Evolutionary conservation across 2,797 vertebrate genomes (phyloP).

Genomic region (Oryzias dopingdopingensis): DNA sequence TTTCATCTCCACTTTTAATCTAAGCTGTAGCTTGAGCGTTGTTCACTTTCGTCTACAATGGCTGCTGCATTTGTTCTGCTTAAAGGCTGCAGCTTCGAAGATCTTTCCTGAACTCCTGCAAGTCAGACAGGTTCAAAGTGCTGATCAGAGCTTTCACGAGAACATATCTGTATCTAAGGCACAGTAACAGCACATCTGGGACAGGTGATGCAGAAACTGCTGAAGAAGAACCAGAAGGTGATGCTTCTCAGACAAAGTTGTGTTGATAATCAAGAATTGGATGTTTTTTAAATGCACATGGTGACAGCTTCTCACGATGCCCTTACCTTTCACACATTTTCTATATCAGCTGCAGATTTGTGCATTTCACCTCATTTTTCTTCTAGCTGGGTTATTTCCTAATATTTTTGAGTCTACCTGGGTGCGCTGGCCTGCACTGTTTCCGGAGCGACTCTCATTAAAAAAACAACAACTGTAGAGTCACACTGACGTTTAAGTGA

Average conservation of each 20-base stretch:
- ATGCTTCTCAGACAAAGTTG: not conserved
- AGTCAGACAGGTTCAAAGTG: too few relatives aligned
- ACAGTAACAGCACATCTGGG: too few relatives aligned
- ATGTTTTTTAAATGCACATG: slow-evolving; percentile 9
- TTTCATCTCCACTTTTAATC: too few relatives aligned
- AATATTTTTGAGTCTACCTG: slow-evolving; percentile 2
- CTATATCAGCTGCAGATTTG: slow-evolving; percentile 28
- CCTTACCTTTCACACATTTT: slow-evolving; percentile 34
- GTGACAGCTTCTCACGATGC: slow-evolving; percentile 12
- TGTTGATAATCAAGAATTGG: slow-evolving; percentile 33
- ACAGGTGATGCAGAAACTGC: too few relatives aligned
- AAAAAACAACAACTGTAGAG: not conserved
- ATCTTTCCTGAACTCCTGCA: too few relatives aligned
- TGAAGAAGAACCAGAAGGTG: too few relatives aligned
- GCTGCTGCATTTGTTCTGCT: too few relatives aligned
- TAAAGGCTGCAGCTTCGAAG: too few relatives aligned
- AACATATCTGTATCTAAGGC: too few relatives aligned
- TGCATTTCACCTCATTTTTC: slow-evolving; percentile 31
- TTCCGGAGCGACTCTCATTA: not conserved
- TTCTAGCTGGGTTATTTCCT: slow-evolving; percentile 8
- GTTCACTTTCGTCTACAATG: too few relatives aligned
- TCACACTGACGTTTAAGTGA: not conserved
- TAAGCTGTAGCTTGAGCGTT: too few relatives aligned
- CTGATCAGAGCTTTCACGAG: too few relatives aligned
- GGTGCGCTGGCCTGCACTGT: not conserved